Evolutionary conservation across 2,888 invertebrate genomes (phyloP).

Genomic region (Volucella inanis): DNA sequence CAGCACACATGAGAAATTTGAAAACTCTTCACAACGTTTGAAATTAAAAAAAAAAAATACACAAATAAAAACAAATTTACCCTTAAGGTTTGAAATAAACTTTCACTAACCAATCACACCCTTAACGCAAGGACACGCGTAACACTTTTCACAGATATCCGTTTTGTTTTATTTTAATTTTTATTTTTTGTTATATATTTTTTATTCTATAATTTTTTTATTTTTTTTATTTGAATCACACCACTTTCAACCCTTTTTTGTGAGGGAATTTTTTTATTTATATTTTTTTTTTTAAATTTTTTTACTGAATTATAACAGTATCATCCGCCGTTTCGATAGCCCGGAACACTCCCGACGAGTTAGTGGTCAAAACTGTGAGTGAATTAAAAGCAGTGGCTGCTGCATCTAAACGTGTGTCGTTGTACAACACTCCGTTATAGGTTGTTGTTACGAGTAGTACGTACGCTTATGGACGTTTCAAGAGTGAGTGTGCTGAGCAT

Average conservation of each 20-base stretch:
- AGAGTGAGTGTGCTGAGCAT: conserved; percentile 64
- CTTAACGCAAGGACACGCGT: neutral
- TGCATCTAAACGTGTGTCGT: conserved; percentile 66
- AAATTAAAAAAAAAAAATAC: neutral
- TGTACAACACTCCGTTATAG: conserved; percentile 1
- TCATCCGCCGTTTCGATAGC: conserved; percentile 62
- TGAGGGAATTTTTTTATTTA: conserved; percentile 5
- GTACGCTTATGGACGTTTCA: conserved; percentile 55
- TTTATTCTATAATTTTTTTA: neutral
- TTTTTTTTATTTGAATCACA: conserved; percentile 12
- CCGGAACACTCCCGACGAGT: conserved; percentile 82
- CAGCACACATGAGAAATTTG: neutral
- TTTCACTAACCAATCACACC: conserved; percentile 28
- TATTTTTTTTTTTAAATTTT: neutral
- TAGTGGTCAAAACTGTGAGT: conserved; percentile 81
- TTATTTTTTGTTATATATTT: conserved; percentile 27
- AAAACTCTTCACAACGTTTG: neutral
- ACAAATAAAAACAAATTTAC: conserved; percentile 27
- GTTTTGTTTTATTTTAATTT: conserved; percentile 12
- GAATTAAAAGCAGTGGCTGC: conserved; percentile 66
- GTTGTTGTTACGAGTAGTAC: conserved; percentile 13
- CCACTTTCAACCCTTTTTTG: neutral
- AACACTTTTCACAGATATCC: conserved; percentile 32
- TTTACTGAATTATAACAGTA: conserved; percentile 25
- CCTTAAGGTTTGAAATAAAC: conserved; percentile 11